Conservation (phyloP, 2,888 invertebrate genomes). For the Pollenia labialis region DNA sequence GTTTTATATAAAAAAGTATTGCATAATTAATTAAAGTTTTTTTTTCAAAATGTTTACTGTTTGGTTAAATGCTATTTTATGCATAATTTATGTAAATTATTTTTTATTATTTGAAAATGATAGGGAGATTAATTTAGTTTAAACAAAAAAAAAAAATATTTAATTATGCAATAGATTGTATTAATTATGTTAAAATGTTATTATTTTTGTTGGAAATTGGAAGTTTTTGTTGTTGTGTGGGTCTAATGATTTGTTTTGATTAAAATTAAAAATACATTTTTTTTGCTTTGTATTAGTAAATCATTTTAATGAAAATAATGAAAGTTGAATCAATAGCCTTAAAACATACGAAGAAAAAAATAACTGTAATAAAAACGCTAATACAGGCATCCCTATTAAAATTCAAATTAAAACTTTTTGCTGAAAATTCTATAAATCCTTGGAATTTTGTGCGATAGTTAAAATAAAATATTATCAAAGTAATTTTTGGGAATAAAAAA, state of each 20-base stretch:
- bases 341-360: too few relatives aligned
- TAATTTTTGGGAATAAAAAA: too few relatives aligned
- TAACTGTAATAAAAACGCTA: too few relatives aligned
- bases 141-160: not conserved
- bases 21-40: slow-evolving; percentile 29
- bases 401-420: too few relatives aligned
- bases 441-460: too few relatives aligned
- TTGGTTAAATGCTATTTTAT: slow-evolving; percentile 38
- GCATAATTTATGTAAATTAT: slow-evolving; percentile 35
- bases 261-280: too few relatives aligned
- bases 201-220: not conserved
- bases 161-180: not conserved
- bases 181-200: slow-evolving; percentile 14
- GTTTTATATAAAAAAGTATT: too few relatives aligned
- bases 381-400: too few relatives aligned
- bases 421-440: too few relatives aligned
- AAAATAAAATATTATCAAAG: too few relatives aligned
- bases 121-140: not conserved
- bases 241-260: not conserved
- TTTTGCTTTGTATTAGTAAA: too few relatives aligned
- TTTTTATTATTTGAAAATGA: slow-evolving; percentile 3
- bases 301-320: not conserved
- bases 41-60: not conserved
- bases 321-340: too few relatives aligned
- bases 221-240: not conserved